Evolutionary conservation across 2,888 invertebrate species (phyloP).

Genomic region (Rotaria socialis): DNA sequence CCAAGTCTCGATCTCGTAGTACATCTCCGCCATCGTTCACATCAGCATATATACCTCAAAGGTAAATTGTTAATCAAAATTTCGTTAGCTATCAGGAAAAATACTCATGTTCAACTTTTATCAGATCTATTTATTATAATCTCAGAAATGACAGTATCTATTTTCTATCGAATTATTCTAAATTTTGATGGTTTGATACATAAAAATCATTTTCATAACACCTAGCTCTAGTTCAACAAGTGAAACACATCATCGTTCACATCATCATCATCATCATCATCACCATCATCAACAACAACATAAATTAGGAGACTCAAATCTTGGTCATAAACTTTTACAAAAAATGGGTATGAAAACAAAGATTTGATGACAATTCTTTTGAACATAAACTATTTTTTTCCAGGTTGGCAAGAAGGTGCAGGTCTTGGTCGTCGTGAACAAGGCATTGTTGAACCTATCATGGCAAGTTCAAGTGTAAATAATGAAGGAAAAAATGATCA

Average conservation of each 20-base stretch:
- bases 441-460: conserved; percentile 88
- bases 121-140: too few species aligned
- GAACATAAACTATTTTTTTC: conserved; percentile 48
- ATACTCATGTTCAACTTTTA: too few species aligned
- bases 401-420: conserved; percentile 83
- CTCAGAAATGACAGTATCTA: too few species aligned
- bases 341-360: conserved; percentile 73
- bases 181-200: too few species aligned
- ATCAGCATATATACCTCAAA: neutral
- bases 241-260: conserved; percentile 55
- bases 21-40: conserved; percentile 48
- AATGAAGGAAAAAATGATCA: conserved; percentile 75
- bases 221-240: conserved; percentile 52
- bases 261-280: conserved; percentile 47
- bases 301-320: conserved; percentile 65
- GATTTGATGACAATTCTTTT: neutral
- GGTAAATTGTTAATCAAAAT: neutral
- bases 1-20: conserved; percentile 47
- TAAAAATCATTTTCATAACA: conserved; percentile 55
- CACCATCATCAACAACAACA: conserved; percentile 49
- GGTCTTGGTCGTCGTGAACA: conserved; percentile 90
- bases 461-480: conserved; percentile 62
- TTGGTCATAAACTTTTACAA: conserved; percentile 89
- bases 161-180: too few species aligned
- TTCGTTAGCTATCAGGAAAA: too few species aligned